A percentile compares a stretch with the other conserved stretches of the same genome.
Evolutionary conservation across 2,113 vertebrate genomes (phyloP).

Genomic region (Oncorhynchus masou): DNA sequence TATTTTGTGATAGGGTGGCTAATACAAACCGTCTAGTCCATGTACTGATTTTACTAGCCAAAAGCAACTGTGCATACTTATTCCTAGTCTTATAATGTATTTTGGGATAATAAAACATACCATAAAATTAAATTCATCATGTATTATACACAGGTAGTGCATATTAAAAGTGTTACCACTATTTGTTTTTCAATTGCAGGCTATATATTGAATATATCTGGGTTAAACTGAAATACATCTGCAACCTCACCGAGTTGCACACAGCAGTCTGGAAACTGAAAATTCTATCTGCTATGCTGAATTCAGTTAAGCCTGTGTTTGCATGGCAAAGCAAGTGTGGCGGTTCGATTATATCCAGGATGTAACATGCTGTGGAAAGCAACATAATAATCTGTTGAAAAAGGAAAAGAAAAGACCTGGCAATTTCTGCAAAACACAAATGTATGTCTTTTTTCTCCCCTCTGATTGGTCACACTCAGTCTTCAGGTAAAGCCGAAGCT

Average conservation of each 20-base stretch:
- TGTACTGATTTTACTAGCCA: not conserved
- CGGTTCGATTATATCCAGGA: not conserved
- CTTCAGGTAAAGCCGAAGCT: not conserved
- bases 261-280: not conserved
- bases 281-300: constrained; percentile 1
- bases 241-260: not conserved
- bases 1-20: no score
- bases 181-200: not conserved
- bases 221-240: not conserved
- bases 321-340: not conserved
- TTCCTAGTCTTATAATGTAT: not conserved
- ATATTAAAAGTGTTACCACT: not conserved
- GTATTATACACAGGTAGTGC: not conserved
- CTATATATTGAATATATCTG: not conserved
- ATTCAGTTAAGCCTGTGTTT: constrained; percentile 14
- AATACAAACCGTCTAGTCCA: not conserved
- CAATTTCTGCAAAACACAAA: constrained; percentile 6
- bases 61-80: not conserved
- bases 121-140: not conserved
- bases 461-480: constrained; percentile 14
- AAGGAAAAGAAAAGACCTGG: constrained; percentile 18
- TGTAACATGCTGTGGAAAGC: constrained; percentile 14
- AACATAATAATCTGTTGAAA: constrained; percentile 6
- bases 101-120: not conserved
- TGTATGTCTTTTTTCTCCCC: not conserved